These are phyloP conservation scores for Pogonomyrmex barbatus DNA, from an alignment of 1,140 invertebrate species.

Conservation along the genomic window DNA sequence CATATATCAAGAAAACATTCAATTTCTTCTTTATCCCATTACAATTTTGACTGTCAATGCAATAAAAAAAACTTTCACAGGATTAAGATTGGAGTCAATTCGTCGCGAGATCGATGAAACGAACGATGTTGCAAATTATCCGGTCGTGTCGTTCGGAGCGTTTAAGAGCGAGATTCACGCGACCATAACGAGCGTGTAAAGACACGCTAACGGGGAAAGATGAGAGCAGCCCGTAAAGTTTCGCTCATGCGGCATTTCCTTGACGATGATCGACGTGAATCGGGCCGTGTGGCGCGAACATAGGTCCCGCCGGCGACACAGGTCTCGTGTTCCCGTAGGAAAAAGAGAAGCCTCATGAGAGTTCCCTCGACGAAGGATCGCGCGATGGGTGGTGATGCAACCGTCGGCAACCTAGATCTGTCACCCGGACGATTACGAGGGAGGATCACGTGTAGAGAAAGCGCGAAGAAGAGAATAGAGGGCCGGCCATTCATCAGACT, in stretches of 20 bases:
- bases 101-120: background rate
- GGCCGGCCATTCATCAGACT: constrained; percentile 74
- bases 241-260: constrained; percentile 56
- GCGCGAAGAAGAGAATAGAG: constrained; percentile 61
- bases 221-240: constrained; percentile 48
- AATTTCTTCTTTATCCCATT: background rate
- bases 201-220: constrained; percentile 55
- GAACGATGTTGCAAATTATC: background rate
- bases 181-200: constrained; percentile 65
- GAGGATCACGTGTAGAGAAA: constrained; percentile 71
- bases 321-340: constrained; percentile 36
- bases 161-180: constrained; percentile 21
- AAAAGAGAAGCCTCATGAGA: constrained; percentile 21
- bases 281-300: constrained; percentile 41
- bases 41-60: background rate
- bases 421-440: constrained; percentile 75
- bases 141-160: background rate
- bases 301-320: constrained; percentile 40
- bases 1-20: background rate
- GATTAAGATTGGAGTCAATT: background rate
- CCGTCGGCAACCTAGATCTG: constrained; percentile 81
- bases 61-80: background rate
- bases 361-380: constrained; percentile 42
- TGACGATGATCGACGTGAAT: constrained; percentile 71
- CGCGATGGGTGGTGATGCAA: constrained; percentile 75